phyloP scores from a whole-genome alignment of 1,140 invertebrate species.

The Scaptomyza montana region DNA sequence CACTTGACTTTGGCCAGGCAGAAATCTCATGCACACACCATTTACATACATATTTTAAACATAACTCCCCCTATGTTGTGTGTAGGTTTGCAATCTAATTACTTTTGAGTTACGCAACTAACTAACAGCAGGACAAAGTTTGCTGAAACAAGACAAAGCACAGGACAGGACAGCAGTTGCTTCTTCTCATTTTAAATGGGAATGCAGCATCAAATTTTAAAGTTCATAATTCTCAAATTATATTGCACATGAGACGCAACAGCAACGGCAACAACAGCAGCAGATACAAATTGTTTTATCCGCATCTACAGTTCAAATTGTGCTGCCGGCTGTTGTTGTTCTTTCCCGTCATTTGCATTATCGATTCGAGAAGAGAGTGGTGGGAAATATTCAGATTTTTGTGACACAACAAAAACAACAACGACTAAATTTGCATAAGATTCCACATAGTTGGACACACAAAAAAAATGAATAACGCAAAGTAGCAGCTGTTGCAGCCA shows the following conservation, averaged over 20 bases:
- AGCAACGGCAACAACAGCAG: not conserved
- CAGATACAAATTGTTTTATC: constrained; percentile 25
- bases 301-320: constrained; percentile 11
- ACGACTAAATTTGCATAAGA: constrained; percentile 76
- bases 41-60: not conserved
- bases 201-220: constrained; percentile 32
- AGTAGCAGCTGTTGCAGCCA: constrained; percentile 3
- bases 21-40: constrained; percentile 52
- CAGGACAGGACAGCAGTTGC: not conserved
- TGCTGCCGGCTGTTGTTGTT: constrained; percentile 28
- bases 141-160: constrained; percentile 22
- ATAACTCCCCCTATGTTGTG: constrained; percentile 43
- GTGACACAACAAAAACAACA: constrained; percentile 69
- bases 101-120: constrained; percentile 74
- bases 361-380: constrained; percentile 49
- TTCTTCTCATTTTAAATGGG: constrained; percentile 21
- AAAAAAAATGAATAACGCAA: constrained; percentile 28
- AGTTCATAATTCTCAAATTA: constrained; percentile 75
- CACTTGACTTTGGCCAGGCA: constrained; percentile 61
- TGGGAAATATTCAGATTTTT: constrained; percentile 44
- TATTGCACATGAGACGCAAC: constrained; percentile 25
- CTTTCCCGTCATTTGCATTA: constrained; percentile 58
- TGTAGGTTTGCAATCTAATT: constrained; percentile 79
- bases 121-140: constrained; percentile 62
- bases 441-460: constrained; percentile 37